phyloP scores from a whole-genome alignment of 2,888 invertebrate genomes.

The Calliopum simillimum region DNA sequence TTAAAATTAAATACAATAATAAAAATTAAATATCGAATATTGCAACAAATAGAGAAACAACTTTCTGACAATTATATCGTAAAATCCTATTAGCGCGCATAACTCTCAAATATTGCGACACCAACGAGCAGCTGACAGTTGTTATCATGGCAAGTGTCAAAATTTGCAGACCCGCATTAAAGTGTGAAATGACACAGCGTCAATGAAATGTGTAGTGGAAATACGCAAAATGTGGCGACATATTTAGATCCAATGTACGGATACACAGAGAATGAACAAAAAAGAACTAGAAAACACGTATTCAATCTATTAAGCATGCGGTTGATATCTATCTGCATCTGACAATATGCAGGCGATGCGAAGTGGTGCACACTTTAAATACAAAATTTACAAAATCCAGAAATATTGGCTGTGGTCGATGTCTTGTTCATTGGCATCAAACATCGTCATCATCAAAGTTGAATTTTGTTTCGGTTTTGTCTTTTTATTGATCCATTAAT shows the following conservation, averaged over 20 bases:
- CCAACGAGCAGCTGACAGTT: slow-evolving; percentile 26
- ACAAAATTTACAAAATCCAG: slow-evolving; percentile 5
- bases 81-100: not conserved
- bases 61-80: not conserved
- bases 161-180: slow-evolving; percentile 22
- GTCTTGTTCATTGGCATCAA: not conserved
- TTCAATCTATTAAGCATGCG: no score
- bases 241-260: not conserved
- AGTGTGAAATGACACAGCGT: slow-evolving; percentile 17
- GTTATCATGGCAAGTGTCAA: slow-evolving; percentile 24
- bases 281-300: no score
- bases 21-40: no score
- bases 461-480: not conserved
- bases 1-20: no score
- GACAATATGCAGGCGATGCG: not conserved
- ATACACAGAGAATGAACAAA: not conserved
- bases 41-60: no score
- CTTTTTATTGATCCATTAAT: not conserved
- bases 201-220: not conserved
- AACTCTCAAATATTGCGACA: not conserved
- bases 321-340: not conserved
- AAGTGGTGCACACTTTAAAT: not conserved
- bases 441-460: not conserved
- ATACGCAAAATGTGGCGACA: slow-evolving; percentile 7
- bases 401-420: not conserved